phyloP scores from a whole-genome alignment of 2,888 invertebrate species.

The Argyresthia albistria region DNA sequence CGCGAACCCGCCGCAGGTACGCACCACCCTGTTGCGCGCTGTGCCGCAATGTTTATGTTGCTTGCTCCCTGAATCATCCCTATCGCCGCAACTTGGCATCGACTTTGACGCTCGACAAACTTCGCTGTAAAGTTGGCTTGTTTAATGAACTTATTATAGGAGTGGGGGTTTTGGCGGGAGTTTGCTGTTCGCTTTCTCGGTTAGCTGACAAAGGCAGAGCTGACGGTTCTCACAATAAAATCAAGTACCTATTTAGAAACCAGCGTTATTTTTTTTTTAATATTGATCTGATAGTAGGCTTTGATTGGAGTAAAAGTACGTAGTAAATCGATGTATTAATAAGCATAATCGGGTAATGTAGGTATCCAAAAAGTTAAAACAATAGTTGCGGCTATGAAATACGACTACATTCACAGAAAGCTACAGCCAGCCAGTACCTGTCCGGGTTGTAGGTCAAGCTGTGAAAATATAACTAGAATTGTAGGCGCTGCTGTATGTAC shows the following conservation, averaged over 20 bases:
- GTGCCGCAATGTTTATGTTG: slow-evolving; percentile 51
- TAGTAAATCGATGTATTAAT: too few relatives aligned
- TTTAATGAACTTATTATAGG: neutral
- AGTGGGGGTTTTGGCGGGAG: neutral
- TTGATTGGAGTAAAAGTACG: too few relatives aligned
- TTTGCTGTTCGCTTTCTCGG: neutral
- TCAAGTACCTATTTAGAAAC: too few relatives aligned
- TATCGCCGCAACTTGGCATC: neutral
- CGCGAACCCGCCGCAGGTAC: slow-evolving; percentile 6
- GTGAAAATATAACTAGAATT: too few relatives aligned
- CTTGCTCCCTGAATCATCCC: slow-evolving; percentile 16
- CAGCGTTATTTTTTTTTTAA: too few relatives aligned
- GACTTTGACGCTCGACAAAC: neutral
- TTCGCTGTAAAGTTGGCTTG: neutral
- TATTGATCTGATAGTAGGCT: too few relatives aligned
- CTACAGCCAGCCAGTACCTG: too few relatives aligned
- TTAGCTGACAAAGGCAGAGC: too few relatives aligned
- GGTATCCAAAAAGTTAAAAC: too few relatives aligned
- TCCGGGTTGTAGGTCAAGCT: neutral
- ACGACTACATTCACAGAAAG: neutral
- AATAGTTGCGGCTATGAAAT: neutral
- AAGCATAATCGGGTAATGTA: too few relatives aligned
- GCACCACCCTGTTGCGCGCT: slow-evolving; percentile 64
- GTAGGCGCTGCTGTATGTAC: too few relatives aligned
- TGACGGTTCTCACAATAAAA: too few relatives aligned